Conservation (phyloP, 2,113 vertebrate species). For the Heterocephalus glaber region DNA sequence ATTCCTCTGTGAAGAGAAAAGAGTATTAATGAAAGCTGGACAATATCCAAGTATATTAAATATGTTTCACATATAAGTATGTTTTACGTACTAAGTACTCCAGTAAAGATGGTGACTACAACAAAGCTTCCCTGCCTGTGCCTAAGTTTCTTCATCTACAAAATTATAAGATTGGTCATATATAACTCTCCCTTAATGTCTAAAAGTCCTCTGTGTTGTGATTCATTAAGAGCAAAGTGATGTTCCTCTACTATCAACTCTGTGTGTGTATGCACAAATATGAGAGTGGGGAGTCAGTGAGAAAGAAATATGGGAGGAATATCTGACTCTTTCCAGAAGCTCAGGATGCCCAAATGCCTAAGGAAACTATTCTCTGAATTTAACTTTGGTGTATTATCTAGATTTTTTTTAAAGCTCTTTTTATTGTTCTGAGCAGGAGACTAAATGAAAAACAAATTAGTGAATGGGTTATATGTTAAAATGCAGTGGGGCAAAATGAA, state of each 20-base stretch:
- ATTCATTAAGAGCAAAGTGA: background rate
- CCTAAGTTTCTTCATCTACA: constrained; percentile 45
- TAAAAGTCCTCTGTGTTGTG: background rate
- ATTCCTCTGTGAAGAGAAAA: constrained; percentile 45
- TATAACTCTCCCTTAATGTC: background rate
- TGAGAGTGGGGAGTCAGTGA: background rate
- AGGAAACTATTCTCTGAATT: constrained; percentile 19
- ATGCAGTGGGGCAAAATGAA: background rate
- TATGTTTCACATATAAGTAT: background rate
- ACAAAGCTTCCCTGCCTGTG: background rate
- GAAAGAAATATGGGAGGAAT: background rate
- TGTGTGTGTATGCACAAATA: background rate
- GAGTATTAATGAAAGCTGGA: background rate
- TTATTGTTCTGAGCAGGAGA: constrained; percentile 31
- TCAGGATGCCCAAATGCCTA: background rate
- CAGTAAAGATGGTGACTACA: background rate
- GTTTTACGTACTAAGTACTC: background rate
- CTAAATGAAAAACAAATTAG: constrained; percentile 40
- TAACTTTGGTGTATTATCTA: constrained; percentile 15
- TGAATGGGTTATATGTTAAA: background rate
- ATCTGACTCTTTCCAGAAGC: background rate
- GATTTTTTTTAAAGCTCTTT: background rate
- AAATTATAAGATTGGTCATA: background rate
- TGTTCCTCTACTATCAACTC: background rate
- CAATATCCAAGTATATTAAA: background rate